Conservation (phyloP, 2,797 vertebrate genomes). For the Champsocephalus esox region DNA sequence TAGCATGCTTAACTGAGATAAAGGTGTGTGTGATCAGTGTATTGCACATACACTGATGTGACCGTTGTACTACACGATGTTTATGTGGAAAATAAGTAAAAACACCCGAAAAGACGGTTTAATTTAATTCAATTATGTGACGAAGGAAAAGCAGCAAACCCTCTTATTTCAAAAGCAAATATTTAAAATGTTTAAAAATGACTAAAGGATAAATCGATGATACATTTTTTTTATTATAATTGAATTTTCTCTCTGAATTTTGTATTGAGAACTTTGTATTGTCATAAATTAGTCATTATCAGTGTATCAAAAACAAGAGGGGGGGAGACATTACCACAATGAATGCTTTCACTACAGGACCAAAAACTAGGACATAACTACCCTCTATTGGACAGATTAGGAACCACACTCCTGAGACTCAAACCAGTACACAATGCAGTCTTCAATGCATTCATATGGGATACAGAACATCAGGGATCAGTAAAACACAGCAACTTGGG, state of each 20-base stretch:
- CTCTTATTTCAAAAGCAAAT: not conserved
- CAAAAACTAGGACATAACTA: constrained; percentile 18
- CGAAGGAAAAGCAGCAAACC: not conserved
- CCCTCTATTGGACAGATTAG: constrained; percentile 59
- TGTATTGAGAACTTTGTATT: not conserved
- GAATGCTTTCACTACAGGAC: constrained; percentile 16
- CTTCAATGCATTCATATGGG: constrained; percentile 12
- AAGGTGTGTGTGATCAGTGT: not conserved
- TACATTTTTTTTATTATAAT: too few relatives aligned
- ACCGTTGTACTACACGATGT: too few relatives aligned
- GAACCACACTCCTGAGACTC: constrained; percentile 32
- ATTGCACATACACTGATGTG: not conserved
- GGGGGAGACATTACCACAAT: not conserved
- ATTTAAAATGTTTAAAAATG: not conserved
- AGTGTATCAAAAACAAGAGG: constrained; percentile 12
- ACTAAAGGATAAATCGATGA: not conserved
- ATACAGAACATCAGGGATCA: constrained; percentile 18
- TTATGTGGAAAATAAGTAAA: too few relatives aligned
- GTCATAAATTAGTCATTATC: constrained; percentile 1
- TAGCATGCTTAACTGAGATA: not conserved
- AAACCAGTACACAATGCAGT: constrained; percentile 24
- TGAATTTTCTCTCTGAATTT: too few relatives aligned
- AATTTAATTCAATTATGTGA: not conserved
- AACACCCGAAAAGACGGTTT: not conserved
- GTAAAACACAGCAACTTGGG: constrained; percentile 28